Conservation (phyloP, 2,797 vertebrate species). For the Myotis vivesi region DNA sequence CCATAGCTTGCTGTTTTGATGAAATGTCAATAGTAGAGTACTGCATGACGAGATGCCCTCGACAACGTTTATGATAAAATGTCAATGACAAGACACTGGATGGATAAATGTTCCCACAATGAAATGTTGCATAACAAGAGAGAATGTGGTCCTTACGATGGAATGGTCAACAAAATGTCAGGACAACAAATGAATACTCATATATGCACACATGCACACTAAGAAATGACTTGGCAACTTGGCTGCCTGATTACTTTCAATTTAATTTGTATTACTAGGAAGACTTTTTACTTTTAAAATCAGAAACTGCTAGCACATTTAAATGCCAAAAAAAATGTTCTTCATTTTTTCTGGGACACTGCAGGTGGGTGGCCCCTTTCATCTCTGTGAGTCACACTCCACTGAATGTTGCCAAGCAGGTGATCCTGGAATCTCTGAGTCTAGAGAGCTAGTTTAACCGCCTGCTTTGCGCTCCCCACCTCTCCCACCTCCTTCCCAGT, state of each 20-base stretch:
- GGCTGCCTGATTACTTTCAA: conserved; percentile 61
- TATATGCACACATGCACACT: not conserved
- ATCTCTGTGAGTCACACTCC: conserved; percentile 67
- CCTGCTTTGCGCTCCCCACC: conserved; percentile 55
- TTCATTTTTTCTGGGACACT: conserved; percentile 49
- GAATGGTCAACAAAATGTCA: conserved; percentile 58
- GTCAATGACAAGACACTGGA: conserved; percentile 56
- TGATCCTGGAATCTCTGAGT: conserved; percentile 68
- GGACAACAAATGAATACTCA: not conserved
- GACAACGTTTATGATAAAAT: conserved; percentile 56
- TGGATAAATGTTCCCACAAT: conserved; percentile 19
- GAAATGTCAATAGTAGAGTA: conserved; percentile 40
- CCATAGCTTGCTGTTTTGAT: not conserved
- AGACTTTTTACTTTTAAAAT: not conserved
- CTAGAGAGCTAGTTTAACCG: conserved; percentile 72
- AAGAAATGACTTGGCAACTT: not conserved
- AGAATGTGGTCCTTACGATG: not conserved
- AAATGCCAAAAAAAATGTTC: conserved; percentile 33
- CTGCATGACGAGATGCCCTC: conserved; percentile 22
- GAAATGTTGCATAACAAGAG: conserved; percentile 53
- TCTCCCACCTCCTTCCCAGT: conserved; percentile 68
- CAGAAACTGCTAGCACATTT: conserved; percentile 45
- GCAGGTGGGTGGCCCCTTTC: conserved; percentile 62
- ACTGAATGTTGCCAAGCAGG: conserved; percentile 52
- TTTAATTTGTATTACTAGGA: conserved; percentile 47